A percentile compares a stretch with the other conserved stretches of the same genome.
Evolutionary conservation across 2,888 invertebrate genomes (phyloP).

Genomic region (Malthinus seriepunctatus): DNA sequence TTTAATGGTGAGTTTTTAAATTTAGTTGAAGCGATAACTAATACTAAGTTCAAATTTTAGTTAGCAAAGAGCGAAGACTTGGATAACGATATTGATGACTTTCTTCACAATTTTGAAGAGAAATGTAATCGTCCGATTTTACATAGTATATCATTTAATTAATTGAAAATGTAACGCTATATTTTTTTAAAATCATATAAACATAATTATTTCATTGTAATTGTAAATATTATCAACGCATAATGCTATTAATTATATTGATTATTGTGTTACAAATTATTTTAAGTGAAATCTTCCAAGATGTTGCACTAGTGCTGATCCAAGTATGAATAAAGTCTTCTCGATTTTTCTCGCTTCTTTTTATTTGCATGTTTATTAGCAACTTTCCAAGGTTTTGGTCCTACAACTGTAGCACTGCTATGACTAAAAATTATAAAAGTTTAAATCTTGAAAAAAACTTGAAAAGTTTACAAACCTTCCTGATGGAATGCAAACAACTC

Average conservation of each 20-base stretch:
- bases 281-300: conserved; percentile 1
- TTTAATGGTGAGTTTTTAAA: conserved; percentile 66
- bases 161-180: conserved; percentile 43
- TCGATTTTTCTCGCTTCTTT: conserved; percentile 89
- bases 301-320: conserved; percentile 69
- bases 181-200: conserved; percentile 9
- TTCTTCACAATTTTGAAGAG: conserved; percentile 91
- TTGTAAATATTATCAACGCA: too few relatives aligned
- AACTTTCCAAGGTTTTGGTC: conserved; percentile 73
- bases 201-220: neutral
- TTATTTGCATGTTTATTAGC: conserved; percentile 85
- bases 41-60: conserved; percentile 55
- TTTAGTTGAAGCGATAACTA: neutral
- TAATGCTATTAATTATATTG: conserved; percentile 7
- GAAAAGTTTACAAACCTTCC: conserved; percentile 23
- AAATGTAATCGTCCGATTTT: conserved; percentile 84
- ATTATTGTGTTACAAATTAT: neutral
- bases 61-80: conserved; percentile 88
- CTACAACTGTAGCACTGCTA: neutral
- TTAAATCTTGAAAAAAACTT: too few relatives aligned
- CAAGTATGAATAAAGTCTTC: conserved; percentile 81
- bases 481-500: conserved; percentile 30
- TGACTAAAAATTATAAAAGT: conserved; percentile 12
- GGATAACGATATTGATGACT: conserved; percentile 97
- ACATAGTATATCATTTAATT: conserved; percentile 95